These are phyloP conservation scores for Capreolus pygargus DNA, from an alignment of 2,113 vertebrate species.

Conservation along the genomic window DNA sequence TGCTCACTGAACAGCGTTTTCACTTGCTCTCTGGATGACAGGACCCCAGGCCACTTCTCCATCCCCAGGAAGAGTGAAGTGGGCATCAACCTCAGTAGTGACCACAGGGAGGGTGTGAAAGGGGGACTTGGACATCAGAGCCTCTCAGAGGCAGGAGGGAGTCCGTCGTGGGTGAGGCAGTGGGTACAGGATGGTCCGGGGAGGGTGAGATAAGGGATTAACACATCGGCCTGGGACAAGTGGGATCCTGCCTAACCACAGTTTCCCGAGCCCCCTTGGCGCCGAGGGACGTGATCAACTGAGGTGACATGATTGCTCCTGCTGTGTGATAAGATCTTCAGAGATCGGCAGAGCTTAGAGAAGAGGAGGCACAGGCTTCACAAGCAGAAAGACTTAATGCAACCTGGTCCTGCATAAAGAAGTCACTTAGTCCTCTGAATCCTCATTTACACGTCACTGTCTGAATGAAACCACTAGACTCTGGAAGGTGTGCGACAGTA, in stretches of 20 bases:
- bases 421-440: neutral
- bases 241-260: neutral
- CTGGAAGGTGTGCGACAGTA: neutral
- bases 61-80: neutral
- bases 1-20: neutral
- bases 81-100: neutral
- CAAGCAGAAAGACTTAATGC: neutral
- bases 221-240: accelerated
- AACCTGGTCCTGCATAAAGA: neutral
- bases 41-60: neutral
- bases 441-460: neutral
- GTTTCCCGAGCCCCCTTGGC: neutral
- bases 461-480: neutral
- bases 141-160: neutral
- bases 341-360: neutral
- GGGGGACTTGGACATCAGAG: neutral
- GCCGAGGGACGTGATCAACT: neutral
- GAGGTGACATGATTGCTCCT: too few species aligned
- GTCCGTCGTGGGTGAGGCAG: neutral
- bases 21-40: neutral
- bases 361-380: neutral
- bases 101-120: neutral
- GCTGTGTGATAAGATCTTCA: neutral
- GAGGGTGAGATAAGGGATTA: neutral
- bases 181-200: accelerated